These are phyloP conservation scores for Pseudeuparius sepicola DNA, from an alignment of 2,888 invertebrate genomes.

Conservation along the genomic window DNA sequence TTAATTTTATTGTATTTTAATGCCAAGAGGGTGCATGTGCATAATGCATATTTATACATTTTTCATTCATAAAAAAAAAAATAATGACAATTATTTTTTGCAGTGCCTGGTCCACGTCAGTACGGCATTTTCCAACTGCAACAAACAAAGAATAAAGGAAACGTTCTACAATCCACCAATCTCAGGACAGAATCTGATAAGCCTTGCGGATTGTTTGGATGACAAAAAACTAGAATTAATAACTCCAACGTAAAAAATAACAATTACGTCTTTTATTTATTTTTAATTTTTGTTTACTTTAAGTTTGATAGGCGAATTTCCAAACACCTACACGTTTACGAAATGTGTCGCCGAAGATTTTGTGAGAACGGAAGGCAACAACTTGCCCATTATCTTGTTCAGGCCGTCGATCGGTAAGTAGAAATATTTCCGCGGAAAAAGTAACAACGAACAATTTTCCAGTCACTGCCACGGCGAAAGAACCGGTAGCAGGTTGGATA, in stretches of 20 bases:
- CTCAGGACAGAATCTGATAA: conserved; percentile 37
- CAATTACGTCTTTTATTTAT: no score
- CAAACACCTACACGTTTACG: conserved; percentile 81
- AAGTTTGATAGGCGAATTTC: conserved; percentile 29
- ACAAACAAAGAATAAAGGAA: conserved; percentile 44
- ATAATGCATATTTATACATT: no score
- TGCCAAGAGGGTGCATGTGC: no score
- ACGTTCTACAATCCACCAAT: conserved; percentile 41
- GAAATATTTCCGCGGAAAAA: conserved; percentile 2
- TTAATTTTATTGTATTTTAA: no score
- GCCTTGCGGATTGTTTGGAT: conserved; percentile 38
- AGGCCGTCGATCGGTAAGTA: conserved; percentile 70
- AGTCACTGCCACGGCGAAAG: conserved; percentile 30
- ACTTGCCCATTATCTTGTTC: conserved; percentile 68
- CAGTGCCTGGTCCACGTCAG: no score
- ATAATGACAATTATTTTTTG: no score
- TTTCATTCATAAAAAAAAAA: no score
- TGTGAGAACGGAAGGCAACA: conserved; percentile 52
- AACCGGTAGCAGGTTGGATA: conserved; percentile 50
- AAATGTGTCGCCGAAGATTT: conserved; percentile 79
- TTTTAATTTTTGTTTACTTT: no score
- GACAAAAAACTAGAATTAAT: conserved; percentile 33
- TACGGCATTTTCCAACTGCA: conserved; percentile 56
- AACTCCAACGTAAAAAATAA: conserved; percentile 32
- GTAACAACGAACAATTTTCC: conserved; percentile 6